Evolutionary conservation across 2,888 invertebrate species (phyloP).

Genomic region (Zaprionus bogoriensis): DNA sequence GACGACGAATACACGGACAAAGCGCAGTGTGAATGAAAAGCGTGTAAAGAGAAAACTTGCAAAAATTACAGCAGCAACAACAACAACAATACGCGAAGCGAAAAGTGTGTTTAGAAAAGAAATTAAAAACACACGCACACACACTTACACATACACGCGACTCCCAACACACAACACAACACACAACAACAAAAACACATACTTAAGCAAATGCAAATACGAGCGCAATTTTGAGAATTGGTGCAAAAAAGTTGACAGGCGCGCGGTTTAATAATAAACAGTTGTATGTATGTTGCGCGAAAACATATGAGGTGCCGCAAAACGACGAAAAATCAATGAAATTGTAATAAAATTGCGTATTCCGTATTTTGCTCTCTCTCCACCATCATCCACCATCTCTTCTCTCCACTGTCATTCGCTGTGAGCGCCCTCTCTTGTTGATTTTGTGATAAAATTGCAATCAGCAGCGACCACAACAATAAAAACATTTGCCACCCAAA

Average conservation of each 20-base stretch:
- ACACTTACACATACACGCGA: constrained; percentile 45
- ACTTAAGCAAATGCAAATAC: constrained; percentile 49
- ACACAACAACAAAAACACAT: constrained; percentile 22
- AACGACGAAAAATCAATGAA: constrained; percentile 74
- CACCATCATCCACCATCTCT: constrained; percentile 29
- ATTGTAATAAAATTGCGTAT: constrained; percentile 77
- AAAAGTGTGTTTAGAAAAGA: constrained; percentile 79
- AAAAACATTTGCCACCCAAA: constrained; percentile 53
- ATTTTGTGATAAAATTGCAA: constrained; percentile 77
- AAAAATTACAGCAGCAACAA: constrained; percentile 75
- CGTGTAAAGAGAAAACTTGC: constrained; percentile 76
- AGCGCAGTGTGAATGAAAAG: constrained; percentile 71
- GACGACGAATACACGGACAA: constrained; percentile 70
- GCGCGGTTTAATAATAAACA: constrained; percentile 76
- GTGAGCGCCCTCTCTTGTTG: constrained; percentile 62
- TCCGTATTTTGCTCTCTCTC: constrained; percentile 71
- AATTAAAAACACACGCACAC: constrained; percentile 70
- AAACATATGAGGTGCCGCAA: constrained; percentile 71
- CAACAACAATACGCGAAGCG: constrained; percentile 63
- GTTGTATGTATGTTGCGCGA: constrained; percentile 71
- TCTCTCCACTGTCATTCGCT: constrained; percentile 26
- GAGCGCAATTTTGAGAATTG: constrained; percentile 62
- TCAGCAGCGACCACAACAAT: constrained; percentile 64
- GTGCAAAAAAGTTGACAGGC: constrained; percentile 63
- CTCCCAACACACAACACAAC: constrained; percentile 7